These are phyloP conservation scores for Rhagonycha lutea DNA, from an alignment of 2,888 invertebrate species.

Conservation along the genomic window DNA sequence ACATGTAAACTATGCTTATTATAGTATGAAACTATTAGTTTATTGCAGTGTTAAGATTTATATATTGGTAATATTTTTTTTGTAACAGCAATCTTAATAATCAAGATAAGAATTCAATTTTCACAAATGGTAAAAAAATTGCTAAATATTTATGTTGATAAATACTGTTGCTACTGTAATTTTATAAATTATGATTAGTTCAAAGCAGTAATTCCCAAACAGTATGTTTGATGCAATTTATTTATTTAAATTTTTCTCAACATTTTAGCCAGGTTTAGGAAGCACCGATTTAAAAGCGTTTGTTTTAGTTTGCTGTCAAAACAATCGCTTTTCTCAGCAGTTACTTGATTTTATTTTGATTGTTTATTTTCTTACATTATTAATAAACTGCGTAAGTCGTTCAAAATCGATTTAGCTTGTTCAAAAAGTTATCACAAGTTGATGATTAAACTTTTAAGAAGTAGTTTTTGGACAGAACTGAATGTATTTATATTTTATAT, in stretches of 20 bases:
- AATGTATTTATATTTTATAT: too few relatives aligned
- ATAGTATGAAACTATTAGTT: not conserved
- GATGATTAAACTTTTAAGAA: not conserved
- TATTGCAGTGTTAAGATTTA: not conserved
- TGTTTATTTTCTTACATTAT: not conserved
- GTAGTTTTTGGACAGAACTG: not conserved
- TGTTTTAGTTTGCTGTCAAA: not conserved
- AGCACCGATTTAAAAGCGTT: too few relatives aligned
- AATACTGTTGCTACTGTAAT: not conserved
- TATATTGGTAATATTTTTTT: not conserved
- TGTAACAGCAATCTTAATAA: not conserved
- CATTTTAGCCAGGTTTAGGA: not conserved
- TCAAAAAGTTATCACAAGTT: not conserved
- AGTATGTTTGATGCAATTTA: too few relatives aligned
- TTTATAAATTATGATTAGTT: not conserved
- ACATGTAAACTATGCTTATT: not conserved
- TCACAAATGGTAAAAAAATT: not conserved
- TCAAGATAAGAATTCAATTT: not conserved
- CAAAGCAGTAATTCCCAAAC: not conserved
- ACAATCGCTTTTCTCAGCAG: not conserved
- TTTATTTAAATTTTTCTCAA: not conserved
- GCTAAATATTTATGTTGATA: not conserved
- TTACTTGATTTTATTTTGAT: not conserved
- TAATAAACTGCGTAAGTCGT: too few relatives aligned
- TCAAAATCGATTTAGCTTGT: not conserved